Evolutionary conservation across 2,888 invertebrate species (phyloP), one percentile per base, ranked within the genome.

Genomic region (Cephalotes varians): DNA sequence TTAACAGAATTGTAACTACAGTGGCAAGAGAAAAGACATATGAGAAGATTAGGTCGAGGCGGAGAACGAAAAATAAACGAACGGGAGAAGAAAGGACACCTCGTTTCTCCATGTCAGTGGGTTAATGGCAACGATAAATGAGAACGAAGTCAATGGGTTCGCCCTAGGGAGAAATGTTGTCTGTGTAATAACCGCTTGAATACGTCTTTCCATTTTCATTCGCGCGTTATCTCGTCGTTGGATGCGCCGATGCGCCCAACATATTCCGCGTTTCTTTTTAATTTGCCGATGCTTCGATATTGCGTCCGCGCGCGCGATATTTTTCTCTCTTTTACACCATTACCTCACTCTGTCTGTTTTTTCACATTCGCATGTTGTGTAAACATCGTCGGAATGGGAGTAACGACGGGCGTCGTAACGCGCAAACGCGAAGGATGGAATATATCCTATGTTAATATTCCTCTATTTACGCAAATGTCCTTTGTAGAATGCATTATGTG

Each of bases 41-140:
- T 21, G 54, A 4, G 9, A 31, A 58, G 64, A 47, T 64, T 64
- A 47, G 44, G 25, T 47, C 77, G 65, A 34, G 7, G 37, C 3
- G 12, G 6, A 56, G 28, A 54, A 47, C 12, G 72, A 56, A 54
- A 64, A 72, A 73, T 37, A 51, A 47, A 18, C 49, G 28, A 40
- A 31, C 37, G 65, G 21, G 3, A 28, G 49, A 83, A 62, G 77
- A 40, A 80, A 67, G 56, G 64, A 72, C 25, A 28, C n/a, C 40
- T 69, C 25, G 81, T 84, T 85, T 86, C 85, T 84, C 64, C 74
- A 82, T 87, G 88, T 85, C 85, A 90, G 69, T 90, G 76, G 89
- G 86, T 90, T 89, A 89, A 90, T 85, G 83, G 85, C 71, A 49
- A 76, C 81, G 85, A 87, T 89, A 89, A 89, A 89, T 85, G 90